Conservation (phyloP, 1,140 invertebrate genomes). For the Drosophila murphyi region DNA sequence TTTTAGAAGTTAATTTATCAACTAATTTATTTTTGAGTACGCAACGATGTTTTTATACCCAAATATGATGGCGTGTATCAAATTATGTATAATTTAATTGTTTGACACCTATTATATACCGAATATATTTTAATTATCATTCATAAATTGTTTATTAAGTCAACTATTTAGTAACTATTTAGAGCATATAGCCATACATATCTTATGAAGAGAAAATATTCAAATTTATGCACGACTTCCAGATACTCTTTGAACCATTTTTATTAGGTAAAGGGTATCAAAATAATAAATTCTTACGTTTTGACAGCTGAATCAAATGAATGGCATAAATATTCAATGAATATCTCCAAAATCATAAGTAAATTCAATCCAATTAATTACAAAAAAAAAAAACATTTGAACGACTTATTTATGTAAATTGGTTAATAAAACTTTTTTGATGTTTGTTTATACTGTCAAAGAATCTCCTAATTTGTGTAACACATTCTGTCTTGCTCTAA, state of each 20-base stretch:
- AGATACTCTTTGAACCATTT: background rate
- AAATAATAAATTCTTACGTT: background rate
- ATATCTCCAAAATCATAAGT: conserved; percentile 57
- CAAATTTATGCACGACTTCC: too few relatives aligned
- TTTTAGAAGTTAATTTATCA: conserved; percentile 12
- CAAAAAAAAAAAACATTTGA: conserved; percentile 50
- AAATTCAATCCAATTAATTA: conserved; percentile 74
- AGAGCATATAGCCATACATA: too few relatives aligned
- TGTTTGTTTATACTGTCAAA: conserved; percentile 18
- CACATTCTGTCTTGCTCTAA: conserved; percentile 49
- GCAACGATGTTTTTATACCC: conserved; percentile 35
- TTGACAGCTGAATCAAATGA: conserved; percentile 22
- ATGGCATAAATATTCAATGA: conserved; percentile 53
- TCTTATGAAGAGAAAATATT: too few relatives aligned
- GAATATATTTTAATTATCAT: conserved; percentile 16
- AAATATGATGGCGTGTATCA: background rate
- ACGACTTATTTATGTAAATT: conserved; percentile 68
- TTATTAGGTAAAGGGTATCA: background rate
- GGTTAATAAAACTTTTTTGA: conserved; percentile 68
- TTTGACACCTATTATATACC: background rate
- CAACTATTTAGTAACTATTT: background rate
- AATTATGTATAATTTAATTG: conserved; percentile 11
- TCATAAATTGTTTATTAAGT: conserved; percentile 7
- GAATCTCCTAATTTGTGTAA: conserved; percentile 61
- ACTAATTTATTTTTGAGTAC: conserved; percentile 12